Base-by-base conservation (phyloP, 2,113 vertebrate species). In the Pseudopodoces humilis region DNA sequence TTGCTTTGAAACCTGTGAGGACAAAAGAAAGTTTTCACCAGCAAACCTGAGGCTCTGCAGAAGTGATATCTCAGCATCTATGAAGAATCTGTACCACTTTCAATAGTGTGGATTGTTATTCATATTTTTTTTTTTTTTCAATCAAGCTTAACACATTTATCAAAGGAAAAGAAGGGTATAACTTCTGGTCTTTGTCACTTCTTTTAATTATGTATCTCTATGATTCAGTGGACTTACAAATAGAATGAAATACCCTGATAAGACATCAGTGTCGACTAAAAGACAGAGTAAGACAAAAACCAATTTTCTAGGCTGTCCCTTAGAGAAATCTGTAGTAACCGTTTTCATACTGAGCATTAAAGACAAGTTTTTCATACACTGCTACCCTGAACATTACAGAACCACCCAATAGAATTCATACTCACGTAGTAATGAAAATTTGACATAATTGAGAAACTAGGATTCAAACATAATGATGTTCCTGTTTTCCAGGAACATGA, bases 361-460 rank as follows among this genome's bases (percentile, higher is more conserved):
- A 84, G 31, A 65, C 86, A 69, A 10, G 30, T 44, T 93, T 94
- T 70, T 77, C 87, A 77, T 47, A 43, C 39, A 44, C 37, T 95
- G 78, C 94, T 96, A 93, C 67, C 53, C 41, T 64, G 87, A 95
- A 80, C 46, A 94, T 50, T 93, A 80, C 59, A 80, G 56, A 94
- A 76, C 50, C 69, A 83, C 41, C 33, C 72, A 81, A 82, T 14
- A 82, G 11, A 83, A 84, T 81, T 94, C 58, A 95, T 91, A 78
- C 95, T 88, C 70, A 92, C 0, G 11, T 59, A 92, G 88, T 83
- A 90, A 95, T 1, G 4, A 85, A 86, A 95, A 91, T 62, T 24
- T 79, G 43, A 91, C 53, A 71, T 41, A 79, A 63, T 0, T n/a
- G 33, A 74, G 28, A 77, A 93, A 85, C 55, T 71, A 81, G 9